Conservation (phyloP, 2,888 invertebrate genomes). For the Nebria brevicollis region DNA sequence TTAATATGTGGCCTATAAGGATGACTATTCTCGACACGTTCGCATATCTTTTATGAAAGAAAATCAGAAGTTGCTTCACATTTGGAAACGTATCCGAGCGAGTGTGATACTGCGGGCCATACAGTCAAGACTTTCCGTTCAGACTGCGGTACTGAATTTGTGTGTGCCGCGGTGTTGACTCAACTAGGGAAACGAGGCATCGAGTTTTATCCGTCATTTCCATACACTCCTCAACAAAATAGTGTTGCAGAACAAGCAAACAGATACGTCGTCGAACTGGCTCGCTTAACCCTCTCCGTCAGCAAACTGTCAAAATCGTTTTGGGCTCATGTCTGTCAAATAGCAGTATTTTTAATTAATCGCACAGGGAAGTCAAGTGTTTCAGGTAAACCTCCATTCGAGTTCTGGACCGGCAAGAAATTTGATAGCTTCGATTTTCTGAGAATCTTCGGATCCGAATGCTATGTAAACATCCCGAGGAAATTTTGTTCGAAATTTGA, state of each 20-base stretch:
- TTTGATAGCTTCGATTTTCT: constrained; percentile 47
- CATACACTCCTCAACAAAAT: constrained; percentile 11
- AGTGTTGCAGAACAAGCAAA: constrained; percentile 32
- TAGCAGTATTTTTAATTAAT: constrained; percentile 17
- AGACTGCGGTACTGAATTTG: constrained; percentile 49
- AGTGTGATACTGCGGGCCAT: constrained; percentile 50
- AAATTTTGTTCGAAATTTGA: constrained; percentile 53
- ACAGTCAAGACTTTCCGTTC: constrained; percentile 51
- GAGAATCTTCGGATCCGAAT: constrained; percentile 34
- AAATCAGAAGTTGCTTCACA: constrained; percentile 48
- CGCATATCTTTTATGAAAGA: constrained; percentile 50
- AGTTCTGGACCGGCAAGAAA: constrained; percentile 42
- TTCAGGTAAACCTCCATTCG: too few species aligned
- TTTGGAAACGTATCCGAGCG: constrained; percentile 50
- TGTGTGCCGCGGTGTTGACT: constrained; percentile 41
- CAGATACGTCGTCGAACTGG: constrained; percentile 32
- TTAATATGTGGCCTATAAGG: constrained; percentile 50
- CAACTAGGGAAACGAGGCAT: constrained; percentile 44
- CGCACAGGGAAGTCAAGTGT: too few species aligned
- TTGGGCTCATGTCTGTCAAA: constrained; percentile 33
- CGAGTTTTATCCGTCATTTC: constrained; percentile 28
- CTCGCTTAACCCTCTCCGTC: constrained; percentile 46
- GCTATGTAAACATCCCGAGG: constrained; percentile 47
- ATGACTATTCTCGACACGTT: constrained; percentile 49
- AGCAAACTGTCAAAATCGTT: constrained; percentile 42